Percentiles rank a stretch among this genome's conserved stretches.
These are phyloP conservation scores for Manis crassicaudata DNA, from an alignment of 2,797 vertebrate genomes.

Conservation along the genomic window DNA sequence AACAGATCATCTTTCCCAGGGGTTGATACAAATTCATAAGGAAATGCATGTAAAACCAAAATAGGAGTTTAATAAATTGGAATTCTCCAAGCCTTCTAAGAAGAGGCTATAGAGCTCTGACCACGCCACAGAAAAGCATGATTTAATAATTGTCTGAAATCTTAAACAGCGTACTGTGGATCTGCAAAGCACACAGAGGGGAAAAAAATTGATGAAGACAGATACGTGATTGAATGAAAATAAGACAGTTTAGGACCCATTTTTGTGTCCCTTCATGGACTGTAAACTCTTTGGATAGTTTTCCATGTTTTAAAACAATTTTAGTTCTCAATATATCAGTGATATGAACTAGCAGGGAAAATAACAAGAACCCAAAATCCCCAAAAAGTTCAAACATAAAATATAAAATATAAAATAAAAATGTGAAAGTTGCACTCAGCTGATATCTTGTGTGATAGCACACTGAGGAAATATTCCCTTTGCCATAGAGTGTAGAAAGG, in stretches of 20 bases:
- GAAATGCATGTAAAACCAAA: not conserved
- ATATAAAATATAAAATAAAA: constrained; percentile 45
- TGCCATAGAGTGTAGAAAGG: constrained; percentile 53
- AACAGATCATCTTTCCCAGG: not conserved
- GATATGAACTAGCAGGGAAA: constrained; percentile 54
- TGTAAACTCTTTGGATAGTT: not conserved
- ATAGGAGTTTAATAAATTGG: not conserved
- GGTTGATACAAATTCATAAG: not conserved
- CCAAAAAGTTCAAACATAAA: constrained; percentile 54
- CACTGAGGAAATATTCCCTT: constrained; percentile 53
- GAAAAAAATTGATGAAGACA: not conserved
- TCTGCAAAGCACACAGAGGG: not conserved
- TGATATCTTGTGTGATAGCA: not conserved
- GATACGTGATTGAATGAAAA: not conserved
- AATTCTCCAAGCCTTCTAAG: not conserved
- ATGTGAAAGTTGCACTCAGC: constrained; percentile 26
- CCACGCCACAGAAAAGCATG: not conserved
- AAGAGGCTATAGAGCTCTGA: not conserved
- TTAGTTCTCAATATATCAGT: constrained; percentile 50
- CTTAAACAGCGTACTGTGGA: not conserved
- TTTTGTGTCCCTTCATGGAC: not conserved
- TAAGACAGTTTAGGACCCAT: not conserved
- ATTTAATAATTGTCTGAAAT: not conserved
- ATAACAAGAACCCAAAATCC: constrained; percentile 40
- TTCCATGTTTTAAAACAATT: constrained; percentile 55